phyloP scores from a whole-genome alignment of 2,113 vertebrate species.

The Phalacrocorax brasilianus region DNA sequence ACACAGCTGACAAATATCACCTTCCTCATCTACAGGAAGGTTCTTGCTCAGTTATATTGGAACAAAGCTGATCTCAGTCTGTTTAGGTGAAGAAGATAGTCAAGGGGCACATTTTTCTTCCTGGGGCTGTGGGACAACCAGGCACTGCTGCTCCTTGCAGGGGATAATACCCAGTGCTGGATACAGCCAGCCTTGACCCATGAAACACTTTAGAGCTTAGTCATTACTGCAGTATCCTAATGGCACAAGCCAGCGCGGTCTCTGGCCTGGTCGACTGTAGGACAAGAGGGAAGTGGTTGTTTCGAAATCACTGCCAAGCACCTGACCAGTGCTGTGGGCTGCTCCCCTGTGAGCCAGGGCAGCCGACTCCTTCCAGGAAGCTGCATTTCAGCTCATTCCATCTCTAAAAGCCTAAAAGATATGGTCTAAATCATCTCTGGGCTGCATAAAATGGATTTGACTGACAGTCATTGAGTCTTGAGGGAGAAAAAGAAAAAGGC shows the following conservation, averaged over 20 bases:
- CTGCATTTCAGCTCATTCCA: background rate
- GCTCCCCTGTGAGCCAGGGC: background rate
- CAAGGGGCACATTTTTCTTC: background rate
- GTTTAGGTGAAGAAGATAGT: background rate
- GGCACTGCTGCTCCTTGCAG: background rate
- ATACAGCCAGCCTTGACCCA: background rate
- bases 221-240: background rate
- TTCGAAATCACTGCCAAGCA: background rate
- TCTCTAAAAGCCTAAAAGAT: background rate
- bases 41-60: background rate
- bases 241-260: background rate
- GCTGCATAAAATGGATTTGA: background rate
- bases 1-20: background rate
- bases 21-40: background rate
- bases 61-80: background rate
- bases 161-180: background rate
- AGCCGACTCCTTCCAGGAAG: background rate
- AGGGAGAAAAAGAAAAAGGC: background rate
- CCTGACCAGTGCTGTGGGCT: background rate
- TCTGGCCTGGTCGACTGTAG: background rate
- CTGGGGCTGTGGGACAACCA: background rate
- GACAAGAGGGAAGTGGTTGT: background rate
- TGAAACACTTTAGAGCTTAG: background rate
- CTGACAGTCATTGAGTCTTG: background rate
- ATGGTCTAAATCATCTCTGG: background rate